Percentiles rank a stretch among this genome's conserved stretches.
phyloP scores from a whole-genome alignment of 2,113 vertebrate genomes.

The Malaclemys terrapin region DNA sequence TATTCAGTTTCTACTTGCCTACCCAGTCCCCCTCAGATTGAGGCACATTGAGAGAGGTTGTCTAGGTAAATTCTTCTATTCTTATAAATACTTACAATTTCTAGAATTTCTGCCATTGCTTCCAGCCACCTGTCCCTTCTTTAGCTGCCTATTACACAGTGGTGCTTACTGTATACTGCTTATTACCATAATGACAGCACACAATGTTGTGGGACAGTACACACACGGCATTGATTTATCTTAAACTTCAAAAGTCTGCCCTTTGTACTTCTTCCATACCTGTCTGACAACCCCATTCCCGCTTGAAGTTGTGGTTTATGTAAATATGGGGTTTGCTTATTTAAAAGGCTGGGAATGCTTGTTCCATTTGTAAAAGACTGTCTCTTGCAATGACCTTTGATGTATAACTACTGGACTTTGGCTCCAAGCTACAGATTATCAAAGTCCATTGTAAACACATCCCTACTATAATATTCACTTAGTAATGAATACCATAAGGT shows the following conservation, averaged over 20 bases:
- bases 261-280: background rate
- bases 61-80: background rate
- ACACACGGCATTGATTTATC: fast-evolving
- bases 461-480: background rate
- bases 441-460: background rate
- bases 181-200: background rate
- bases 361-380: background rate
- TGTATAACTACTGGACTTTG: background rate
- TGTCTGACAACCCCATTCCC: background rate
- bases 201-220: background rate
- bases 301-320: fast-evolving
- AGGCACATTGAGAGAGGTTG: background rate
- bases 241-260: background rate
- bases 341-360: background rate
- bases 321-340: background rate
- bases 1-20: background rate
- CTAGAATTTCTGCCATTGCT: background rate
- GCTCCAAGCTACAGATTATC: background rate
- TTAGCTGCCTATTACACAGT: fast-evolving
- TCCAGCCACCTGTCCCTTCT: background rate
- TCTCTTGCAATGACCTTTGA: background rate
- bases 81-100: background rate
- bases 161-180: fast-evolving
- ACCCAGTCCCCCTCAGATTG: background rate
- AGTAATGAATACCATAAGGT: background rate